A percentile compares a stretch with the other conserved stretches of the same genome.
Conservation (phyloP, 2,888 invertebrate genomes). For the Drosophila subquinaria region DNA sequence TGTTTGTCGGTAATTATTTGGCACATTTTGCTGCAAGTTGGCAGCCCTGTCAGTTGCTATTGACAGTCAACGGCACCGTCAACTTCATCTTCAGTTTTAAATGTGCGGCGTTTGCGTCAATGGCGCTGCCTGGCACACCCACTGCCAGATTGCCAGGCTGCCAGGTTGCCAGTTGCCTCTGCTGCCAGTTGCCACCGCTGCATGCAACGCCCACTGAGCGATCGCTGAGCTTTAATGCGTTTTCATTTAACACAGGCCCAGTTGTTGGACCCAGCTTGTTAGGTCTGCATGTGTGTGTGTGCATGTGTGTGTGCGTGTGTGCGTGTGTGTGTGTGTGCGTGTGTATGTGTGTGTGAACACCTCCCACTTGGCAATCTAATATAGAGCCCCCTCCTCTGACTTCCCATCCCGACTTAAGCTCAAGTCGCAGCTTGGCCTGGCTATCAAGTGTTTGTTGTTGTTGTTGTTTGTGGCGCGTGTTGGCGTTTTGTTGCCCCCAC, state of each 20-base stretch:
- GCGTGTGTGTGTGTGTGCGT: conserved; percentile 52
- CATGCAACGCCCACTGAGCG: conserved; percentile 68
- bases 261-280: conserved; percentile 62
- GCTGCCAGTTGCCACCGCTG: conserved; percentile 26
- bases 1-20: neutral
- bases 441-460: conserved; percentile 35
- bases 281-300: conserved; percentile 28
- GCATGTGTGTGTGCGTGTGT: conserved; percentile 10
- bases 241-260: conserved; percentile 73
- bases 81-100: conserved; percentile 36
- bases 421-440: conserved; percentile 15
- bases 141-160: conserved; percentile 35
- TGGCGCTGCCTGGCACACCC: conserved; percentile 56
- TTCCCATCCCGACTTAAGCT: conserved; percentile 10
- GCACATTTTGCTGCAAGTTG: conserved; percentile 27
- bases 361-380: conserved; percentile 83
- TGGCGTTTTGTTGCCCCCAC: conserved; percentile 34
- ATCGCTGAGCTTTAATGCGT: conserved; percentile 77
- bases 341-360: conserved; percentile 67
- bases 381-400: conserved; percentile 58
- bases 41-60: conserved; percentile 40
- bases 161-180: conserved; percentile 10
- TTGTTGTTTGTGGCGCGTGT: conserved; percentile 37
- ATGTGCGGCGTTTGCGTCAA: conserved; percentile 46
- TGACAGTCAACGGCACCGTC: conserved; percentile 18